Evolutionary conservation across 2,113 vertebrate species (phyloP), one percentile per base, ranked within the genome.

Genomic region (Murina feae): DNA sequence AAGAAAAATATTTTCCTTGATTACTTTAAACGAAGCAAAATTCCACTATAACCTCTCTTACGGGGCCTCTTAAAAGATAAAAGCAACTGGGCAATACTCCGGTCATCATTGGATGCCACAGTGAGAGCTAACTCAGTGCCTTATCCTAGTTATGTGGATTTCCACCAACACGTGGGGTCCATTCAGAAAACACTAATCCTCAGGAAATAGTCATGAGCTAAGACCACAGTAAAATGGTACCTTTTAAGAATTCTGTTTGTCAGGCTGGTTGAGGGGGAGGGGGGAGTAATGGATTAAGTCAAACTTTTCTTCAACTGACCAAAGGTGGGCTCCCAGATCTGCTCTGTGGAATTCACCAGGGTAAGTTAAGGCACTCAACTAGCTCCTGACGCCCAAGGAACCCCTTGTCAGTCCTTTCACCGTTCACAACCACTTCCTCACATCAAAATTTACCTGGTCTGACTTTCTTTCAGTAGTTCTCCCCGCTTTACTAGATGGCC

Each of bases 1-100:
- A 84, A 90, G 87, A 47, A 91, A 94, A 94, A 63, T 95, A 96
- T 32, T 93, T 68, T 93, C 65, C 90, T 55, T 91, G 23, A 89
- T 96, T 85, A 87, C 94, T 81, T 91, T 63, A 42, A 86, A 96
- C 44, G 51, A 89, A 58, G 32, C 35, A 66, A 89, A 95, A 84
- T n/a, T 83, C 49, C 28, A 65, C 23, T n/a, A 28, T 66, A n/a
- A 71, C 17, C 9, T 72, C 60, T 86, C 91, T 86, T 10, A 78
- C 25, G 32, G 39, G 51, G 58, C 20, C 20, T 89, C 60, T 80
- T 81, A 16, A 28, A 72, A 81, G 71, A 16, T 53, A 35, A 44
- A 89, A 89, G 66, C 35, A 76, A 42, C 6, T 16, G 32, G 47
- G 18, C n/a, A 5, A 12, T 35, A 14, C 53, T 87, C 63, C 55